phyloP scores from a whole-genome alignment of 2,888 invertebrate species.

The Litoditis marina region DNA sequence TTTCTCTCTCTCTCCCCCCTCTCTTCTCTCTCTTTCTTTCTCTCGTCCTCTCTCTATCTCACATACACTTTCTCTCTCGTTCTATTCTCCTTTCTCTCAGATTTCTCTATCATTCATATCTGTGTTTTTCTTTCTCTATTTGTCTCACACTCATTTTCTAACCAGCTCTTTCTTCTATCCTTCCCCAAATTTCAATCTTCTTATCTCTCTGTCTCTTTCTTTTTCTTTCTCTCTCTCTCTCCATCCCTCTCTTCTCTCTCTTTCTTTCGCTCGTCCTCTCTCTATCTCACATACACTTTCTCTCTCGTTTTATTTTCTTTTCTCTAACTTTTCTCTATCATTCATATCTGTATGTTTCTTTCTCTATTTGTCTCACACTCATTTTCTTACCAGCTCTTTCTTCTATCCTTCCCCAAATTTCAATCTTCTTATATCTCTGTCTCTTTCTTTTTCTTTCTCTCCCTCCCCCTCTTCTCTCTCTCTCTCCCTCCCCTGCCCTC shows the following conservation, averaged over 20 bases:
- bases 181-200: too few species aligned
- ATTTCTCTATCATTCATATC: neutral
- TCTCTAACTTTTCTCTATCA: neutral
- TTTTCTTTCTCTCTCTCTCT: neutral
- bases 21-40: neutral
- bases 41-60: neutral
- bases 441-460: neutral
- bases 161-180: neutral
- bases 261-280: neutral
- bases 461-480: neutral
- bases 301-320: neutral
- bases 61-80: neutral
- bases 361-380: too few species aligned
- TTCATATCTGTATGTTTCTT: neutral
- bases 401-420: neutral
- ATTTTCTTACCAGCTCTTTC: neutral
- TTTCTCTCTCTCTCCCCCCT: neutral
- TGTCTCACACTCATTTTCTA: neutral
- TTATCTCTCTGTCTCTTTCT: neutral
- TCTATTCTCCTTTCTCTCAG: neutral
- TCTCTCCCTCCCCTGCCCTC: neutral
- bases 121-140: neutral
- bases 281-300: neutral
- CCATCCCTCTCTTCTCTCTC: neutral
- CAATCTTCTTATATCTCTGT: neutral